Evolutionary conservation across 2,113 vertebrate species (phyloP), one percentile per base, ranked within the genome.

Genomic region (Salvelinus namaycush): DNA sequence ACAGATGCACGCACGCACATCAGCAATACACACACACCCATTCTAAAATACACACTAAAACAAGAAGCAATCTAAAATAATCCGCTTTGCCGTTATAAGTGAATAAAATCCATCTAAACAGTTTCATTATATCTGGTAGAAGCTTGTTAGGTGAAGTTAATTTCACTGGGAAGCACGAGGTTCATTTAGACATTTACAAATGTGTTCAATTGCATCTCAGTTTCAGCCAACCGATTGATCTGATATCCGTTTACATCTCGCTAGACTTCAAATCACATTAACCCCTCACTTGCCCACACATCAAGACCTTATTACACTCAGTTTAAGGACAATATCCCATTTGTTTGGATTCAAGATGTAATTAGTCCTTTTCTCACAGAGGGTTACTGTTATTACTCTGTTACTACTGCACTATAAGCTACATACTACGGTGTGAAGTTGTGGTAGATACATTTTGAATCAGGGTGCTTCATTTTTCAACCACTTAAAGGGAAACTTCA

Each of bases 131-230:
- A 54, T 44, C 62, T 74, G 74, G 69, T 60, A 7, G 18, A 39
- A 62, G 73, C 80, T 77, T 77, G 49, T 79, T 81, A 75, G 26
- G 7, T 27, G 44, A 78, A 78, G 27, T 18, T 81, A 80, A 85
- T 81, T 79, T 49, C 75, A 27, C 16, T 20, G 51, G 75, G 70
- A 78, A 79, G 51, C 29, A 54, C 49, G 68, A 57, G 12, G 76
- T 82, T 84, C 67, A 81, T 84, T 86, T 76, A 70, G 69, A 85
- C 70, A 66, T 79, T 83, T 84, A 26, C 11, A 79, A 78, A 88
- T 84, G 34, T 76, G 77, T 78, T 81, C 48, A 79, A 83, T n/a
- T 39, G 5, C 59, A 68, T 76, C 54, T 67, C 24, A 16, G 22
- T 34, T 66, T 87, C 39, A 59, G 14, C 27, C 57, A 31, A 77